Percentiles rank a stretch among this genome's conserved stretches.
Evolutionary conservation across 2,797 vertebrate genomes (phyloP).

Genomic region (Manis crassicaudata): DNA sequence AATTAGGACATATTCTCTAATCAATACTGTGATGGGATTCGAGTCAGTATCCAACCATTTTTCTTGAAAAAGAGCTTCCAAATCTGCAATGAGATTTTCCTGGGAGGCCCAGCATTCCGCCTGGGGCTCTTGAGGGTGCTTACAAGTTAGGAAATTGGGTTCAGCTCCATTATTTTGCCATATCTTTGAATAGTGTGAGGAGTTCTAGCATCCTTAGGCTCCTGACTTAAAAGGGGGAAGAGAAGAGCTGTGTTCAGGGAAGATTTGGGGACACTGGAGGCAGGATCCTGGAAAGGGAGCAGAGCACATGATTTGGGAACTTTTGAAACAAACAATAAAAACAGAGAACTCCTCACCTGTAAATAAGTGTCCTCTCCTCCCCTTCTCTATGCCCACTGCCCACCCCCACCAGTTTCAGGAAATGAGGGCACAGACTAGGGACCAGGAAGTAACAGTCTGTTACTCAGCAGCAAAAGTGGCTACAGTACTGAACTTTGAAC

Average conservation of each 20-base stretch:
- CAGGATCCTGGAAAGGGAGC: background rate
- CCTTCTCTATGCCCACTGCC: too few species aligned
- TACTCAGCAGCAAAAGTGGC: conserved; percentile 8
- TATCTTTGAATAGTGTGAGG: background rate
- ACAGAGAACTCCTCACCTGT: background rate
- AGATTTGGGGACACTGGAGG: background rate
- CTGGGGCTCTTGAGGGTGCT: background rate
- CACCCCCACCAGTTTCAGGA: background rate
- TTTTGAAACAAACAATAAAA: conserved; percentile 19
- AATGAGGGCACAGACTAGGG: background rate
- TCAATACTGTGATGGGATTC: background rate
- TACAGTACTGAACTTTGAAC: background rate
- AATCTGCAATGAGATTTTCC: background rate
- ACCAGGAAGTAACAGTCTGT: conserved; percentile 35
- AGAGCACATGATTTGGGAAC: background rate
- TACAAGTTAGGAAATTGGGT: background rate
- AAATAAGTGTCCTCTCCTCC: background rate
- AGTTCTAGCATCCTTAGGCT: background rate
- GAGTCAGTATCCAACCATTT: background rate
- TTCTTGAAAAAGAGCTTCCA: background rate
- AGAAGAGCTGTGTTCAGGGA: background rate
- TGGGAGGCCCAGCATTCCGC: background rate
- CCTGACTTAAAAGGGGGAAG: background rate
- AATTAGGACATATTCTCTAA: background rate
- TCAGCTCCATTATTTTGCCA: background rate